Conservation (phyloP, 2,113 vertebrate genomes). For the Zosterops hypoxanthus region DNA sequence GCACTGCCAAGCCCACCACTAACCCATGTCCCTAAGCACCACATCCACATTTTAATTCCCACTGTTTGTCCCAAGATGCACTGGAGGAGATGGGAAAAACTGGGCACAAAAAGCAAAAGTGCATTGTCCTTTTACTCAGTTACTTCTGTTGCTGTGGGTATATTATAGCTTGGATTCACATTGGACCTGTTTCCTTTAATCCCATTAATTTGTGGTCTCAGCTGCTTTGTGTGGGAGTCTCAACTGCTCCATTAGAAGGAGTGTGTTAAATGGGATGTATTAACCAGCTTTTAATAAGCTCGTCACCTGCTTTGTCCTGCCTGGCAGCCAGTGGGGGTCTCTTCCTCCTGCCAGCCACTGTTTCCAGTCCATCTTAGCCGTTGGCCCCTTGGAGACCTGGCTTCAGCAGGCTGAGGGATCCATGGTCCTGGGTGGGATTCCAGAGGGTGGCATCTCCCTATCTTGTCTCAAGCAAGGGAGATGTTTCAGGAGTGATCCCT, state of each 20-base stretch:
- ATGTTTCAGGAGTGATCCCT: not conserved
- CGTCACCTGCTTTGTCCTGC: not conserved
- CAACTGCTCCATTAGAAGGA: not conserved
- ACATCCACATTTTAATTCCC: not conserved
- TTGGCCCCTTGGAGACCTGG: not conserved
- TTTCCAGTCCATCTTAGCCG: not conserved
- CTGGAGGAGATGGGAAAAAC: not conserved
- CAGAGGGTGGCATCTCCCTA: not conserved
- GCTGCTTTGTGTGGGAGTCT: not conserved
- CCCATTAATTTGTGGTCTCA: not conserved
- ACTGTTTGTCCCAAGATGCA: not conserved
- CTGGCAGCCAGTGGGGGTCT: not conserved
- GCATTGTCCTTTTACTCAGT: not conserved
- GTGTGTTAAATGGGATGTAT: not conserved
- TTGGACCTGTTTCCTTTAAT: not conserved
- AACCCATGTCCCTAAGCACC: not conserved
- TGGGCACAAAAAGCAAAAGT: not conserved
- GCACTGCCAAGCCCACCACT: not conserved
- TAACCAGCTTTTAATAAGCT: not conserved
- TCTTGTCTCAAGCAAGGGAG: not conserved
- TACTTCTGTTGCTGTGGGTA: not conserved
- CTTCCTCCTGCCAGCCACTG: not conserved
- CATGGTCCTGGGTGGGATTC: not conserved
- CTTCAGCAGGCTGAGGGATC: not conserved
- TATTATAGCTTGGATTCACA: fast-evolving